Base-by-base conservation (phyloP, 1,140 invertebrate genomes). In the Mamestra configurata region DNA sequence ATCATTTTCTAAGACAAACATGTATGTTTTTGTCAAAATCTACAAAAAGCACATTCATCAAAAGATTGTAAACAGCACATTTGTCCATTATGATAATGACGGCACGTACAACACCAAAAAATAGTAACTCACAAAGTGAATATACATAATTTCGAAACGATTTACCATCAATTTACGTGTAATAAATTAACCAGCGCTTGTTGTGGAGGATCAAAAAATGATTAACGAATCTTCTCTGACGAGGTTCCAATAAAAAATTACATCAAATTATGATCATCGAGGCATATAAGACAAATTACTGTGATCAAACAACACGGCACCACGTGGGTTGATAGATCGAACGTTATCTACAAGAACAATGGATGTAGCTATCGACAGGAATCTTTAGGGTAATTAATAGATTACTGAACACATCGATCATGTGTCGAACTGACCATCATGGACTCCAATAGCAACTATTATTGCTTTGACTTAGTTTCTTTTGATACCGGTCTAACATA, bases 381-480 rank as follows among this genome's bases (percentile, higher is more conserved):
- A 91, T 89, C 85, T 86, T 85, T 79, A 73, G 79, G 80, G 87
- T 93, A 93, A 94, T 94, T 93, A 93, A 93, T 92, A 92, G 90
- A 89, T 91, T 88, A 90, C 64, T 49, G 51, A 35, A 77, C 79
- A 82, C 86, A 93, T 94, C 91, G 81, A 93, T 92, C 90, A 93
- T 79, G 51, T 79, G 77, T 81, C 80, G 70, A 53, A 59, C 70
- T 71, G 61, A 81, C 70, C 83, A 68, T 35, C 46, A 43, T n/a
- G 35, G 18, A 78, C 22, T 27, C 31, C 22, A 49, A 51, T 59
- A 57, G 20, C 64, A 61, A 40, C 68, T 35, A 66, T 66, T 66
- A 66, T 66, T 66, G 18, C 61, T 40, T 22, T 22, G 61, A 40
- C 61, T 66, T 40, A 35, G 61, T 40, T 57, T 13, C 53, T 57